Evolutionary conservation across 2,113 vertebrate genomes (phyloP).

Genomic region (Paracanthobrama guichenoti): DNA sequence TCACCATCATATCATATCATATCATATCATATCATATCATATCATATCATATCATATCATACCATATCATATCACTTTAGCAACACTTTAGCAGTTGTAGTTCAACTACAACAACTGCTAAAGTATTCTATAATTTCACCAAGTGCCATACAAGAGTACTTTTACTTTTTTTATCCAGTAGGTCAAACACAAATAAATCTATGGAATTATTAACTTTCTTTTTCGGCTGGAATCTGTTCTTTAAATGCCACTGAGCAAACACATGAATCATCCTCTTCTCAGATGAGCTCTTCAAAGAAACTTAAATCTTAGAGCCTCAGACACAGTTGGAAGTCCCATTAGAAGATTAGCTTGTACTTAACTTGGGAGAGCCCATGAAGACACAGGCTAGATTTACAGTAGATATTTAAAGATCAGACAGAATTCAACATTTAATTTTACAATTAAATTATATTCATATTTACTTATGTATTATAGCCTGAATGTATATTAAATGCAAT

Average conservation of each 20-base stretch:
- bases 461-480: background rate
- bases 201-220: background rate
- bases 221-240: background rate
- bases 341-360: constrained; percentile 71
- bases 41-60: no score
- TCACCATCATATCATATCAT: background rate
- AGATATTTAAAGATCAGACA: constrained; percentile 35
- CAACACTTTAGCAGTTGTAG: no score
- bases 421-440: background rate
- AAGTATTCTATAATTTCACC: background rate
- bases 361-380: constrained; percentile 60
- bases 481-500: background rate
- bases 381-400: constrained; percentile 17
- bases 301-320: constrained; percentile 22
- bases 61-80: no score
- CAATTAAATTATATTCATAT: background rate
- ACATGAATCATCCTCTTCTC: background rate
- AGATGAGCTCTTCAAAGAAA: constrained; percentile 29
- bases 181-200: background rate
- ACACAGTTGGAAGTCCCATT: constrained; percentile 61
- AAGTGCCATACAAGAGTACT: background rate
- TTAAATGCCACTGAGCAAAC: background rate
- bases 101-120: background rate
- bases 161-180: background rate
- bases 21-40: no score